Percentiles rank a stretch among this genome's conserved stretches.
Conservation (phyloP, 2,888 invertebrate species). For the Cryptophagus acutangulus region DNA sequence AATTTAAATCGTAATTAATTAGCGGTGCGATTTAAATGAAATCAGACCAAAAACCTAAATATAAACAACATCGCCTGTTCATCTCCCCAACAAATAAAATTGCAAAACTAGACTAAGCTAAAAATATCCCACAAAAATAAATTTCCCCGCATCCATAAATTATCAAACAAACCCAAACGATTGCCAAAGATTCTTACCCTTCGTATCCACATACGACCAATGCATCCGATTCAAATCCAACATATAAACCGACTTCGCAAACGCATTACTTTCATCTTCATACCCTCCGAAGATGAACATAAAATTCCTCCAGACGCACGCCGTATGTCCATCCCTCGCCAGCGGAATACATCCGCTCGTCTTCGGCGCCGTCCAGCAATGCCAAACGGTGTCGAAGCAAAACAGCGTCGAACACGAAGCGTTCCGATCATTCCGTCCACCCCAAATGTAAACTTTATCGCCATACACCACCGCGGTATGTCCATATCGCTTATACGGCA, state of each 20-base stretch:
- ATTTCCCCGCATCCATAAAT: too few relatives aligned
- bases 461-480: conserved; percentile 83
- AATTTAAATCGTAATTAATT: too few relatives aligned
- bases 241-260: conserved; percentile 73
- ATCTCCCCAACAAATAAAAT: too few relatives aligned
- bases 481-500: conserved; percentile 84
- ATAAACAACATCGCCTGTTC: too few relatives aligned
- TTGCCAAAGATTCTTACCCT: conserved; percentile 54
- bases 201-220: conserved; percentile 63
- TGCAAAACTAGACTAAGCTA: too few relatives aligned
- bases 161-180: too few relatives aligned
- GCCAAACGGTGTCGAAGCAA: conserved; percentile 70
- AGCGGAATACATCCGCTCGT: conserved; percentile 69
- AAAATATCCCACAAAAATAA: too few relatives aligned
- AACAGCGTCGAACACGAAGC: conserved; percentile 75
- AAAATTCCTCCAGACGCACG: conserved; percentile 69
- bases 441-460: conserved; percentile 82
- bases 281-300: conserved; percentile 93
- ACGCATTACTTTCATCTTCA: conserved; percentile 76
- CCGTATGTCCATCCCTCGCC: conserved; percentile 88
- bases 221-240: conserved; percentile 67
- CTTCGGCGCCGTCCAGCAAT: conserved; percentile 62
- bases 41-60: too few relatives aligned
- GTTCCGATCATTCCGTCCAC: conserved; percentile 85
- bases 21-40: too few relatives aligned